Evolutionary conservation across 2,888 invertebrate genomes (phyloP).

Genomic region (Cyclophora albipunctata): DNA sequence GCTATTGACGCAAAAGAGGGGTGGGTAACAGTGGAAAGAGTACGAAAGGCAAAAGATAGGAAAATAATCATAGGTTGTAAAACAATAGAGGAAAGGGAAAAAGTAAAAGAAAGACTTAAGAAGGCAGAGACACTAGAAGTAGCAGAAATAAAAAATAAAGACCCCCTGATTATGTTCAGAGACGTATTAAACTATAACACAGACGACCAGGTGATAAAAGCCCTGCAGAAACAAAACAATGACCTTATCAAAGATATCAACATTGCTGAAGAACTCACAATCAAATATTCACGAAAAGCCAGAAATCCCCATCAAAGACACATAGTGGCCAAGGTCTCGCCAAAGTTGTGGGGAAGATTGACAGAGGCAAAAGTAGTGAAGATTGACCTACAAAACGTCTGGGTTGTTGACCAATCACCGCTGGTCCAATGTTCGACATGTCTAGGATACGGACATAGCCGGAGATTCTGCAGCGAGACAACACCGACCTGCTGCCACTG

Average conservation of each 20-base stretch:
- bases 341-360: too few relatives aligned
- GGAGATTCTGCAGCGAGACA: not conserved
- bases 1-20: slow-evolving; percentile 5
- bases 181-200: not conserved
- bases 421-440: too few relatives aligned
- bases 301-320: too few relatives aligned
- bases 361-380: not conserved
- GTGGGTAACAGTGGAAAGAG: not conserved
- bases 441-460: not conserved
- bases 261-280: too few relatives aligned
- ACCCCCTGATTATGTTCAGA: too few relatives aligned
- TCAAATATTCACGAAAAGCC: too few relatives aligned
- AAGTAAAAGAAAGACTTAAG: not conserved
- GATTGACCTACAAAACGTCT: not conserved
- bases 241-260: too few relatives aligned
- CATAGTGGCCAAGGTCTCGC: too few relatives aligned
- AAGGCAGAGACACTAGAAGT: not conserved
- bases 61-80: slow-evolving; percentile 4
- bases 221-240: not conserved
- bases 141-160: not conserved
- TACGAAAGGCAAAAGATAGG: slow-evolving; percentile 4
- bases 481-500: slow-evolving; percentile 6
- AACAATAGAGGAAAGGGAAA: not conserved
- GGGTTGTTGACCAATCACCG: not conserved
- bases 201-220: slow-evolving; percentile 1